Base-by-base conservation (phyloP, 37 sponge, comb jelly and placozoan genomes). In the Cladorhizidae sp. region DNA sequence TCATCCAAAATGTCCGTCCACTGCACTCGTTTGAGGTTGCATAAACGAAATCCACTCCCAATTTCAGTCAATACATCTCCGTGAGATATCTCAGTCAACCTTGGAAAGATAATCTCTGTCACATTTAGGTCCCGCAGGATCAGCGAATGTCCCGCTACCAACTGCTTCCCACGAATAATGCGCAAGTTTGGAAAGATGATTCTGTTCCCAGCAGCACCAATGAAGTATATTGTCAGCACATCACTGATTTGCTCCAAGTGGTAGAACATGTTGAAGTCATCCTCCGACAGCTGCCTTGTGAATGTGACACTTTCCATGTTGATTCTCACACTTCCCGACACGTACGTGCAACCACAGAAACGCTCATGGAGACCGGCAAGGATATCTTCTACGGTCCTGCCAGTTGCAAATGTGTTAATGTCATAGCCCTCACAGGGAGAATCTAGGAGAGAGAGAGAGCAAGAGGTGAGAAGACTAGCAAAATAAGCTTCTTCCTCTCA, bases 1-100 rank as follows among this genome's bases (percentile, higher is more conserved):
- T 51, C 41, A 71, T 73, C 74, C 2, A 86, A 3, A 29, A 89
- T 89, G 65, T 89, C 90, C 17, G 37, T 33, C 90, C 90, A 89
- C 35, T 84, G 79, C 29, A 89, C 79, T 18, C 74, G 72, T 40
- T 31, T 64, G 45, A 56, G 20, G 26, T 63, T 78, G 51, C 90
- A 89, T 50, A 75, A 52, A 0, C 62, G 23, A 31, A 40, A 36
- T 11, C 69, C 71, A 40, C 76, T 18, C 5, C n/a, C 28, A 12
- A 5, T 64, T 15, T 31, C 43, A 36, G 84, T 37, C 43, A 1
- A 11, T 8, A 80, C 75, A n/a, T 33, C 74, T 39, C 90, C 90
- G 17, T 55, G 25, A 1, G 75, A 63, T 9, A 89, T 72, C 76
- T 89, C 90, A 0, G 65, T 73, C 57, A 89, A 73, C 29, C 67